Evolutionary conservation across 2,113 vertebrate genomes (phyloP).

Genomic region (Oryzias curvinotus): DNA sequence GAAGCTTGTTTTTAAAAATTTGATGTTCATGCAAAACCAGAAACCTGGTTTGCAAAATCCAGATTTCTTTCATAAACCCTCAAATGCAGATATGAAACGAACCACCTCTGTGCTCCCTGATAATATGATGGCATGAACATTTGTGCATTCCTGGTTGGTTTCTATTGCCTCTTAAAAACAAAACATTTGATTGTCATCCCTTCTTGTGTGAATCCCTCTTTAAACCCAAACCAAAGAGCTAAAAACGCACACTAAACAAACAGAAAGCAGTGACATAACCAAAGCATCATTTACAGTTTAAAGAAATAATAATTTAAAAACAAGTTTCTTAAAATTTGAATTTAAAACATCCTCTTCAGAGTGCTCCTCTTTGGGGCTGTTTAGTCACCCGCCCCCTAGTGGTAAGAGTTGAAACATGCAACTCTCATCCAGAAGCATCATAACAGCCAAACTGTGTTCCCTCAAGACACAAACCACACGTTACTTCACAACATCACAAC

Average conservation of each 20-base stretch:
- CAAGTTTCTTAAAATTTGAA: conserved; percentile 24
- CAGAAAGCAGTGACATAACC: conserved; percentile 42
- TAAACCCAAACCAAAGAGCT: conserved; percentile 33
- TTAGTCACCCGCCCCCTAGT: conserved; percentile 54
- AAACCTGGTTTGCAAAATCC: neutral
- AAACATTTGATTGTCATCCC: conserved; percentile 54
- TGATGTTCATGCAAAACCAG: no score
- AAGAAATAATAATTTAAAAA: conserved; percentile 67
- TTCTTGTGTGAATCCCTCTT: conserved; percentile 27
- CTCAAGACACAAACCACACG: conserved; percentile 25
- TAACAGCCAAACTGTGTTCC: conserved; percentile 53
- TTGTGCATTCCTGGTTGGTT: conserved; percentile 5
- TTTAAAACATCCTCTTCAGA: conserved; percentile 60
- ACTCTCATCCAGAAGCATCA: conserved; percentile 60
- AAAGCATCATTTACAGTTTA: conserved; percentile 58
- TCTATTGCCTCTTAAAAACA: conserved; percentile 19
- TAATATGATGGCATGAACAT: conserved; percentile 5
- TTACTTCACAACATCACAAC: conserved; percentile 15
- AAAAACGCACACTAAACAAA: conserved; percentile 27
- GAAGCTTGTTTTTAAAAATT: no score
- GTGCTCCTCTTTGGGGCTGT: conserved; percentile 47
- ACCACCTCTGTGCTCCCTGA: neutral
- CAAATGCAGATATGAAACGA: neutral
- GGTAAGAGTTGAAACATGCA: conserved; percentile 22
- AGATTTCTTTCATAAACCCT: neutral